Conservation (phyloP, 2,113 vertebrate genomes). For the Neogale vison region DNA sequence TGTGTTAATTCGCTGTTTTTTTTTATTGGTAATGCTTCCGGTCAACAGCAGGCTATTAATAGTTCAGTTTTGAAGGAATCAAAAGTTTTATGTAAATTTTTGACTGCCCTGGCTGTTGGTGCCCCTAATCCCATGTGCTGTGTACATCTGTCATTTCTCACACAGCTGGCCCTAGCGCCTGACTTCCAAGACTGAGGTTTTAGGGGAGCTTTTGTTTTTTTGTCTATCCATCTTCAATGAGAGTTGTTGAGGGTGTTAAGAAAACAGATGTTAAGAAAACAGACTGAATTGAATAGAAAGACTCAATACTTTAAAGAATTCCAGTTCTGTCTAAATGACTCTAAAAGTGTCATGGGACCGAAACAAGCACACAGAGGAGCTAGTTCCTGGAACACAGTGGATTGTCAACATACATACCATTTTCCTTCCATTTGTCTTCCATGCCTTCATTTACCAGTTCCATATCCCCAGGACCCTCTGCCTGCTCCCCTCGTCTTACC, state of each 20-base stretch:
- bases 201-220: neutral
- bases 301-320: neutral
- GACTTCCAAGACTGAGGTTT: neutral
- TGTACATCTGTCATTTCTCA: neutral
- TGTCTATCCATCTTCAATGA: neutral
- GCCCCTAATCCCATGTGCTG: neutral
- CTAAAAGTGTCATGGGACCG: neutral
- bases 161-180: neutral
- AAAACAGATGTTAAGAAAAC: neutral
- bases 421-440: neutral
- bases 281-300: neutral
- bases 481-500: neutral
- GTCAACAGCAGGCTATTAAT: neutral
- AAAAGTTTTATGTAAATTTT: neutral
- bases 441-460: neutral
- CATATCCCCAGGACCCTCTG: neutral
- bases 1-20: neutral
- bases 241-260: neutral
- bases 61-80: neutral
- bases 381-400: neutral
- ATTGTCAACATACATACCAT: neutral
- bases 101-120: neutral
- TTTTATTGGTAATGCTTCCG: neutral
- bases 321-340: neutral
- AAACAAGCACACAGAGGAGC: neutral